Evolutionary conservation across 2,888 invertebrate species (phyloP).

Genomic region (Mimachlamys varia): DNA sequence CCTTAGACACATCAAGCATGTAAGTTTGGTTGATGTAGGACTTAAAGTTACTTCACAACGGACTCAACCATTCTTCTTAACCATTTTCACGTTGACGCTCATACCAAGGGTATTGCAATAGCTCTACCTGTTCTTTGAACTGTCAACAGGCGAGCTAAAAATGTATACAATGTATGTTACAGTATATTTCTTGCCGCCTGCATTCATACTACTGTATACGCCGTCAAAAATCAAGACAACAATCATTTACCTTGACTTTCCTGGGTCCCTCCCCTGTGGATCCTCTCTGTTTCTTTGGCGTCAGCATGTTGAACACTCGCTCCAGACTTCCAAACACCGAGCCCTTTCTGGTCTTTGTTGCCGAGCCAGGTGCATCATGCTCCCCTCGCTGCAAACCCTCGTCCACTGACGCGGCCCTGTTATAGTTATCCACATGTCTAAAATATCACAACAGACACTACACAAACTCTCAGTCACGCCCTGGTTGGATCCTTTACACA

Average conservation of each 20-base stretch:
- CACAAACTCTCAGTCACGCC: slow-evolving; percentile 9
- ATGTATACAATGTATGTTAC: no score
- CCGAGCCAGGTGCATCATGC: slow-evolving; percentile 68
- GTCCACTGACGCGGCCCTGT: slow-evolving; percentile 78
- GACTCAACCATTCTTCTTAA: no score
- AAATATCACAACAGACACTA: slow-evolving; percentile 42
- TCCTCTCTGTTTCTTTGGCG: slow-evolving; percentile 84
- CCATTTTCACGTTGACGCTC: no score
- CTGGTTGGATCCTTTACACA: not conserved
- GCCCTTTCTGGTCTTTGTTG: slow-evolving; percentile 81
- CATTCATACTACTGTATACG: no score
- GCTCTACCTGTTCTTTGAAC: no score
- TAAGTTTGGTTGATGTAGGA: no score
- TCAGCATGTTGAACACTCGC: slow-evolving; percentile 87
- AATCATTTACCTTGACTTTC: slow-evolving; percentile 81
- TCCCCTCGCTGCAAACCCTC: slow-evolving; percentile 75
- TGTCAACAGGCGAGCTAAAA: no score
- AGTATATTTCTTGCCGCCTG: no score
- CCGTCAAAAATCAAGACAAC: no score
- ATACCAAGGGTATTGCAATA: no score
- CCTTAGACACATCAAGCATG: no score
- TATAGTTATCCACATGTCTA: slow-evolving; percentile 50
- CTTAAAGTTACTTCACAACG: no score
- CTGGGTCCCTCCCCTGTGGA: slow-evolving; percentile 77
- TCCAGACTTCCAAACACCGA: slow-evolving; percentile 88